Percentiles rank a stretch among this genome's conserved stretches.
Evolutionary conservation across 30 jellyfish, hydroid and myxozoan genomes (phyloP).

Genomic region (Hydractinia symbiolongicarpus): DNA sequence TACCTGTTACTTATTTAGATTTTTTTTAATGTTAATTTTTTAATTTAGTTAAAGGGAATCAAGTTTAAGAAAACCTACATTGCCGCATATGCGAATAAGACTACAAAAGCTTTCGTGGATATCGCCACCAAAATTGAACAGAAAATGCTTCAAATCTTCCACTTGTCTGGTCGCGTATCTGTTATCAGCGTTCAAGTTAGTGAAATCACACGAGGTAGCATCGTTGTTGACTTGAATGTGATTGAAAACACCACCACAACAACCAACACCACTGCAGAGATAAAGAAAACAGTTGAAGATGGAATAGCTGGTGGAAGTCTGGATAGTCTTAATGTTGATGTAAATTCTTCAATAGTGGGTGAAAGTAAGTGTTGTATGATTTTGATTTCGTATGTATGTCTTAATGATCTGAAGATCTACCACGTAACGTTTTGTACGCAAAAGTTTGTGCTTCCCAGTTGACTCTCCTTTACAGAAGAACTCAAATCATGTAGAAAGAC

Average conservation of each 20-base stretch:
- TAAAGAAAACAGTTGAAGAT: neutral
- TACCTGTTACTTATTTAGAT: neutral
- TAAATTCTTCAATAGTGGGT: neutral
- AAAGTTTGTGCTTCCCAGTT: too few relatives aligned
- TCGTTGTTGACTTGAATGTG: neutral
- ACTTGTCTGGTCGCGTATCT: neutral
- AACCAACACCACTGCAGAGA: neutral
- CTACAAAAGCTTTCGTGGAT: slow-evolving; percentile 3
- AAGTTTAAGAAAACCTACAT: neutral
- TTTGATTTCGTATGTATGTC: too few relatives aligned
- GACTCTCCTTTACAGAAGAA: too few relatives aligned
- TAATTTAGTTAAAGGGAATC: neutral
- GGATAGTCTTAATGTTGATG: neutral
- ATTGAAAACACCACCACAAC: neutral
- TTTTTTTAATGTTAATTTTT: neutral
- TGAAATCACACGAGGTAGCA: neutral
- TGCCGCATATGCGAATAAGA: neutral
- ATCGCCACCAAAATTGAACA: neutral
- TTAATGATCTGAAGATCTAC: too few relatives aligned
- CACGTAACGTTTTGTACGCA: too few relatives aligned
- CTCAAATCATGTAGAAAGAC: too few relatives aligned
- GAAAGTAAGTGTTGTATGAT: too few relatives aligned
- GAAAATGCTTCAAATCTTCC: neutral
- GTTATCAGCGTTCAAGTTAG: neutral
- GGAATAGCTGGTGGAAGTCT: neutral